A percentile compares a stretch with the other conserved stretches of the same genome.
Evolutionary conservation across 1,140 invertebrate genomes (phyloP).

Genomic region (Neodiprion pinetum): DNA sequence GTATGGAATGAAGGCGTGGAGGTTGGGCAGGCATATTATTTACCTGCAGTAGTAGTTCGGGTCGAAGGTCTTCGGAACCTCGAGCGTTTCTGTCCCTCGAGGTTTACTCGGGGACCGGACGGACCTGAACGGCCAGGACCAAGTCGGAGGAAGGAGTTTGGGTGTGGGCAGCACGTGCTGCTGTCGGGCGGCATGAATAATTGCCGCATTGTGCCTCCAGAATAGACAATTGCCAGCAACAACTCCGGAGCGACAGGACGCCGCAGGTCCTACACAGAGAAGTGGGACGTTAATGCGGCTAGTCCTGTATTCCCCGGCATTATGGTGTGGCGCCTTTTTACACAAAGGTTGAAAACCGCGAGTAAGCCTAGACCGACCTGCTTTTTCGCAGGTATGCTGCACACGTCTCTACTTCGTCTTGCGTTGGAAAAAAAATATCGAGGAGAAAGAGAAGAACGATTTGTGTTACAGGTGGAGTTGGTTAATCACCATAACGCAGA

Average conservation of each 20-base stretch:
- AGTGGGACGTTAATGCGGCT: too few relatives aligned
- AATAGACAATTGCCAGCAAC: not conserved
- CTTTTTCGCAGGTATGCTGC: too few relatives aligned
- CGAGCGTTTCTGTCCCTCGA: not conserved
- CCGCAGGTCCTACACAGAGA: not conserved
- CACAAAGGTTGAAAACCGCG: too few relatives aligned
- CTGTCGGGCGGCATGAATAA: not conserved
- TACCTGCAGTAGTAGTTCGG: not conserved
- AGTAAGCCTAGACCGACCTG: too few relatives aligned
- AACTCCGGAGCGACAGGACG: not conserved
- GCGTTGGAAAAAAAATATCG: too few relatives aligned
- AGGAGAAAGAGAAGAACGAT: too few relatives aligned
- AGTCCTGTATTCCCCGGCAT: too few relatives aligned
- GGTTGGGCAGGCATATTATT: not conserved
- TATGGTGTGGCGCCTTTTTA: too few relatives aligned
- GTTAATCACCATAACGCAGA: too few relatives aligned
- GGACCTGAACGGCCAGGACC: not conserved
- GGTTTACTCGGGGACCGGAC: not conserved
- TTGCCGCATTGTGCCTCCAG: constrained; percentile 4
- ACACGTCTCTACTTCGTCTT: too few relatives aligned
- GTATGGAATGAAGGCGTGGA: not conserved
- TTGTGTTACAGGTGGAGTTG: too few relatives aligned
- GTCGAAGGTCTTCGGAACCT: not conserved
- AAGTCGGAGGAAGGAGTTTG: not conserved
- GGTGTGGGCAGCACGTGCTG: constrained; percentile 3